These are phyloP conservation scores for Chiloscyllium plagiosum DNA, from an alignment of 2,113 vertebrate species.

Conservation along the genomic window DNA sequence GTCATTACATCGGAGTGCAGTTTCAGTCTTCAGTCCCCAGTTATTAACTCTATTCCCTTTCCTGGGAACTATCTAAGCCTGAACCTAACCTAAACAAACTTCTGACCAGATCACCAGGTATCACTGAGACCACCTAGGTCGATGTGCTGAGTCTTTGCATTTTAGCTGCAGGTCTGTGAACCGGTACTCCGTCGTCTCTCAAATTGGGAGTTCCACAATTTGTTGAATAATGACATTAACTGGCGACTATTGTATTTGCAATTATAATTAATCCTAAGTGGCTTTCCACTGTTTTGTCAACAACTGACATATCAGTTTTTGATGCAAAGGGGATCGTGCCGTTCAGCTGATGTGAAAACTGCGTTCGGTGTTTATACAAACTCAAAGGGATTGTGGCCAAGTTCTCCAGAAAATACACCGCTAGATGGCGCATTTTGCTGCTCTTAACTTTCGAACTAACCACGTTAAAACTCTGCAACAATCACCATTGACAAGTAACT, in stretches of 20 bases:
- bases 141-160: not conserved
- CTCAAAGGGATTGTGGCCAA: not conserved
- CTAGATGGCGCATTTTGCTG: not conserved
- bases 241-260: not conserved
- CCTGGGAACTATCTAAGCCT: not conserved
- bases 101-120: not conserved
- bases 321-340: not conserved
- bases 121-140: not conserved
- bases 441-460: not conserved
- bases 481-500: not conserved
- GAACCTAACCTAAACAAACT: not conserved
- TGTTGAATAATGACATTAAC: not conserved
- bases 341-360: not conserved
- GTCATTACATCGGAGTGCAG: no score
- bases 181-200: no score
- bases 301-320: not conserved
- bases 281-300: not conserved
- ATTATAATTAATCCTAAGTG: not conserved
- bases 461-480: not conserved
- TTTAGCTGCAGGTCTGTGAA: not conserved
- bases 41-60: not conserved
- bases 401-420: not conserved
- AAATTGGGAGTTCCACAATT: not conserved
- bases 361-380: not conserved
- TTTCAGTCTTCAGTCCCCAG: not conserved